phyloP scores from a whole-genome alignment of 2,888 invertebrate species.

The Campopleginae sp. region DNA sequence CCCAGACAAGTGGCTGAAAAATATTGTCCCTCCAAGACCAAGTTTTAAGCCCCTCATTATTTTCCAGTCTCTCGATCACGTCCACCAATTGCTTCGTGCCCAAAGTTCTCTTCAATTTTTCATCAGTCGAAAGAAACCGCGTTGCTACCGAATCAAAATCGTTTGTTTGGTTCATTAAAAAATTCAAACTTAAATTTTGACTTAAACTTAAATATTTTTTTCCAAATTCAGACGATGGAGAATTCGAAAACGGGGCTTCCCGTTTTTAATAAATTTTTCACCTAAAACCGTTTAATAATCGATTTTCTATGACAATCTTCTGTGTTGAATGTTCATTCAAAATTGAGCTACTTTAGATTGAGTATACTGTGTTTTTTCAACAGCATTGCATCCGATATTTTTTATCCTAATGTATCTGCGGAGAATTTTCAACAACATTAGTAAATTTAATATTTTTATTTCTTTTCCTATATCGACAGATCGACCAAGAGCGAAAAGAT shows the following conservation, averaged over 20 bases:
- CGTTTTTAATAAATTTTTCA: not conserved
- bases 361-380: not conserved
- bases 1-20: constrained; percentile 5
- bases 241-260: not conserved
- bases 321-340: not conserved
- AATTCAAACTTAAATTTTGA: too few relatives aligned
- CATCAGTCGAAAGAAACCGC: not conserved
- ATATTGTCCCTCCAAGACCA: not conserved
- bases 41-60: constrained; percentile 4
- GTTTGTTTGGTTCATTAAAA: not conserved
- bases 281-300: not conserved
- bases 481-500: constrained; percentile 98
- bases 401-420: not conserved
- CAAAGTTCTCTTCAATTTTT: not conserved
- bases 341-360: not conserved
- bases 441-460: not conserved
- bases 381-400: constrained; percentile 3
- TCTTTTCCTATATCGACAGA: constrained; percentile 84
- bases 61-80: not conserved
- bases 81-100: not conserved
- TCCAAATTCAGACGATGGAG: too few relatives aligned
- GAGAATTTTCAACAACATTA: not conserved
- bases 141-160: not conserved
- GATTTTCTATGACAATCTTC: not conserved
- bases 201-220: too few relatives aligned